A percentile compares a stretch with the other conserved stretches of the same genome.
These are phyloP conservation scores for Calameuta filiformis DNA, from an alignment of 2,888 invertebrate genomes.

Conservation along the genomic window DNA sequence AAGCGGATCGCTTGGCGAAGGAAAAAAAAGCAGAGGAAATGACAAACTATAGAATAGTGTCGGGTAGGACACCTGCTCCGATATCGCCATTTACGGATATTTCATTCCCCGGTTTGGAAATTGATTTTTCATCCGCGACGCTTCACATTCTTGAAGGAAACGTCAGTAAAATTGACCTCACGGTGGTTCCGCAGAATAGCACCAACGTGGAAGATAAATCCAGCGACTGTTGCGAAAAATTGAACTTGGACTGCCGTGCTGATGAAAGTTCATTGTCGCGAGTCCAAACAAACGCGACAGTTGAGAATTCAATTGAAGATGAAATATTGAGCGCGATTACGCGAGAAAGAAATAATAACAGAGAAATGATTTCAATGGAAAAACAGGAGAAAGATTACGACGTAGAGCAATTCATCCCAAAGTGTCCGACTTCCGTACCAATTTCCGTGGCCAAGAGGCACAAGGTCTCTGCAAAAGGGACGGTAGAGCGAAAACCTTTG, in stretches of 20 bases:
- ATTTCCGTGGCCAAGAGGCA: neutral
- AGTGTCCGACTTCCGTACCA: constrained; percentile 12
- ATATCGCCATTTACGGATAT: neutral
- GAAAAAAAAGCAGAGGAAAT: constrained; percentile 14
- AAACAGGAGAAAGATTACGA: neutral
- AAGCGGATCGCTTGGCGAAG: neutral
- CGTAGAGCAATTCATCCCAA: neutral
- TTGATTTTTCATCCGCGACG: neutral
- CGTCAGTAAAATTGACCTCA: neutral
- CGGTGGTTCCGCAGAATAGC: neutral
- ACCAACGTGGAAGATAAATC: neutral
- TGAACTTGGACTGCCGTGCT: neutral
- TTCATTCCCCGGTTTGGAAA: neutral
- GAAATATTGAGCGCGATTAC: neutral
- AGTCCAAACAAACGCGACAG: neutral
- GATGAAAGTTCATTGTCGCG: neutral
- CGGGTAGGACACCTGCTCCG: constrained; percentile 31
- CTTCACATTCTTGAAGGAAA: neutral
- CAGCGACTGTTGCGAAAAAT: neutral
- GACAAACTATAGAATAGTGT: constrained; percentile 48
- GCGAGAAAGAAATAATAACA: neutral
- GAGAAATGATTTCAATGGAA: neutral
- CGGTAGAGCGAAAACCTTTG: neutral
- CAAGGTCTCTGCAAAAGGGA: neutral
- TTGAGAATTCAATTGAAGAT: neutral